Evolutionary conservation across 2,797 vertebrate species (phyloP), one percentile per base, ranked within the genome.

Genomic region (Ispidina lecontei): DNA sequence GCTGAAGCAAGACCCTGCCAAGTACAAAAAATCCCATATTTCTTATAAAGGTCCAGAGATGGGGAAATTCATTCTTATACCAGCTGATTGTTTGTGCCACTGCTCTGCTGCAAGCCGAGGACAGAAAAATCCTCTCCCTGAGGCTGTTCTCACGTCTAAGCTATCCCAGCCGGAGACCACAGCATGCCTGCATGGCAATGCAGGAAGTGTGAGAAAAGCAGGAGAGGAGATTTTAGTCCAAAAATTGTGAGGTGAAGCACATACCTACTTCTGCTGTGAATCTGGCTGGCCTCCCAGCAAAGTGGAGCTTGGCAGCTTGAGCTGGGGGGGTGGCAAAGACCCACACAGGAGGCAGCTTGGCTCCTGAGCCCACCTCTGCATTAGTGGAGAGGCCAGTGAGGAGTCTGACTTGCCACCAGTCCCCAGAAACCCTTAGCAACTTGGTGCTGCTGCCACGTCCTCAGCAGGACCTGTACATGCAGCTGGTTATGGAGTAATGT

Each of bases 401-500:
- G 29, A 29, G 26, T 29, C 62, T 86, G 58, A 18, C 58, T 22
- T 41, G 46, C 25, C 73, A 51, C 25, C 76, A 64, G 79, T 64
- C 16, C 44, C 4, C 3, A 21, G 1, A 23, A 39, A 46, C 14
- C 9, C 56, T 51, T 35, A 5, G 5, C 47, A 51, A 9, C 15
- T 35, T 49, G 31, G 59, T 59, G 14, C 54, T 65, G 52, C 65
- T 26, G 33, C 33, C 6, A 3, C 25, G 15, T 44, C 60, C 49
- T 71, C 37, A 28, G 46, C 54, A 35, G 39, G 19, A 19, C 20
- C n/a, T 1, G 0, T 3, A 46, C 43, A 43, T 1, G 0, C 43
- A 59, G 52, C 56, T 33, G 10, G 4, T 18, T 33, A 12, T 28
- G 12, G 35, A 91, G n/a, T 2, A 26, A 41, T 60, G 43, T 14